Conservation (phyloP, 92 coral and sea anemone genomes). For the Muricea muricata region DNA sequence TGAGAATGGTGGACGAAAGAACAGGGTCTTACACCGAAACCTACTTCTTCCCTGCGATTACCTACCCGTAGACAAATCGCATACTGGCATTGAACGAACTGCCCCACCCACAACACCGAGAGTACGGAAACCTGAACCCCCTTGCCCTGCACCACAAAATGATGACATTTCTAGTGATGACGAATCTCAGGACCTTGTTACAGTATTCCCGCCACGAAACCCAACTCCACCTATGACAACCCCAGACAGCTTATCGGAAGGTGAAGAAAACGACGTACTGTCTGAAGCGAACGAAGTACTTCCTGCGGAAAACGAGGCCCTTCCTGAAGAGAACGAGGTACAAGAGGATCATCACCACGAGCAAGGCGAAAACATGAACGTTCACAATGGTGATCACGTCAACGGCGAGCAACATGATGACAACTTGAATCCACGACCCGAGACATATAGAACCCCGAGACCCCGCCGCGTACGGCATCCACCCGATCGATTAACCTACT, state of each 20-base stretch:
- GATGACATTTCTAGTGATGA: not conserved
- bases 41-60: too few relatives aligned
- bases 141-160: not conserved
- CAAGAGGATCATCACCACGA: too few relatives aligned
- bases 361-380: too few relatives aligned
- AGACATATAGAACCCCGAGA: not conserved
- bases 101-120: not conserved
- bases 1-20: too few relatives aligned
- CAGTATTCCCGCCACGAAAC: not conserved
- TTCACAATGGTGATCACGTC: too few relatives aligned
- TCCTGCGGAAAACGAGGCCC: too few relatives aligned
- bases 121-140: not conserved
- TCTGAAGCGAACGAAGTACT: too few relatives aligned
- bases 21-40: too few relatives aligned
- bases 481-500: not conserved
- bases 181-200: not conserved
- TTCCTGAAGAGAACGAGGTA: too few relatives aligned
- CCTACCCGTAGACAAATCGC: not conserved
- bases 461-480: too few relatives aligned
- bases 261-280: too few relatives aligned
- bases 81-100: not conserved
- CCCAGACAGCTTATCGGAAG: not conserved
- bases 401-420: not conserved
- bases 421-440: not conserved
- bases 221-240: not conserved